Percentiles rank a stretch among this genome's conserved stretches.
phyloP scores from a whole-genome alignment of 1,140 invertebrate genomes.

The Hestina assimilis region DNA sequence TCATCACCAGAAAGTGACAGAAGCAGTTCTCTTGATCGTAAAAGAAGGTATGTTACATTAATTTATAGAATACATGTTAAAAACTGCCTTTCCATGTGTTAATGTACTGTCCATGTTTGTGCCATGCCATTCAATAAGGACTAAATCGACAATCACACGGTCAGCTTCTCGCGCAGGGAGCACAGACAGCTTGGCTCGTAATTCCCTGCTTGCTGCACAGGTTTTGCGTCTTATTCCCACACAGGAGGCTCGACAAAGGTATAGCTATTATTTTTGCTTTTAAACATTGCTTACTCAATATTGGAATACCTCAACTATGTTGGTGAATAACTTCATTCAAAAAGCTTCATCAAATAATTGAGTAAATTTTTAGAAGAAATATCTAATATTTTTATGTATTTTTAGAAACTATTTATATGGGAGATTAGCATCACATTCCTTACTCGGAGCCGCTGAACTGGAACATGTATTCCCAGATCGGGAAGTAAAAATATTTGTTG shows the following conservation, averaged over 20 bases:
- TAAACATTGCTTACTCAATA: background rate
- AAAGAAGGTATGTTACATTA: constrained; percentile 55
- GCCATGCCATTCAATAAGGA: constrained; percentile 42
- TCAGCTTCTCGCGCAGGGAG: constrained; percentile 76
- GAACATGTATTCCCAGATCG: constrained; percentile 91
- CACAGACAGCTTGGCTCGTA: constrained; percentile 84
- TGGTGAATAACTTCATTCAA: background rate
- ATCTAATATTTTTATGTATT: constrained; percentile 8
- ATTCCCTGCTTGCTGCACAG: constrained; percentile 86
- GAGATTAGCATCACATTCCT: constrained; percentile 85
- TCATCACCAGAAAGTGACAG: constrained; percentile 71
- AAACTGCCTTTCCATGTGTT: constrained; percentile 3
- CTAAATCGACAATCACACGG: constrained; percentile 65
- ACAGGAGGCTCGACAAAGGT: constrained; percentile 87
- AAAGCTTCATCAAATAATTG: too few species aligned
- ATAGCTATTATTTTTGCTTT: constrained; percentile 10
- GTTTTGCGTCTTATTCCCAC: constrained; percentile 88
- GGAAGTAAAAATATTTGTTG: constrained; percentile 92
- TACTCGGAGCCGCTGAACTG: constrained; percentile 90
- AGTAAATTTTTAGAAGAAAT: too few species aligned
- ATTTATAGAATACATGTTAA: background rate
- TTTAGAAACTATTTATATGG: constrained; percentile 88
- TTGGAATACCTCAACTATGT: too few species aligned
- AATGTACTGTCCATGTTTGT: constrained; percentile 19
- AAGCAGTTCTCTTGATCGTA: constrained; percentile 69